Conservation (phyloP, 2,888 invertebrate genomes). For the Ptychoptera albimana region DNA sequence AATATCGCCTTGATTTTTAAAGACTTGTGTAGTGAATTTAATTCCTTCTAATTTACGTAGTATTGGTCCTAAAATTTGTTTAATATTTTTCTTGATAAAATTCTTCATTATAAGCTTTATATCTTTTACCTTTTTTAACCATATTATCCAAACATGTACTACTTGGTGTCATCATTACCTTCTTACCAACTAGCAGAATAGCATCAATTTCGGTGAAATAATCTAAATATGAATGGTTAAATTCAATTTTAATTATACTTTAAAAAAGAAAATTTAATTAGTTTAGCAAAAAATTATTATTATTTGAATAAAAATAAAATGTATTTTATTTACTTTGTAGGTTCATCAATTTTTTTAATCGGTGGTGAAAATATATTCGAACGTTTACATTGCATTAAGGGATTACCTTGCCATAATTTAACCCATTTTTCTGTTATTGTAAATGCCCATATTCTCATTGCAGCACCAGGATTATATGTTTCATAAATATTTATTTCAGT, state of each 20-base stretch:
- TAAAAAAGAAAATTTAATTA: slow-evolving; percentile 14
- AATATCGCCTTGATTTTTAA: slow-evolving; percentile 18
- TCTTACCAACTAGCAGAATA: slow-evolving; percentile 56
- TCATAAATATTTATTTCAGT: slow-evolving; percentile 55
- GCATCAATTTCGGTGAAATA: slow-evolving; percentile 85
- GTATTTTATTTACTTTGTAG: slow-evolving; percentile 34
- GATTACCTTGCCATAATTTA: slow-evolving; percentile 59
- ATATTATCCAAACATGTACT: background rate
- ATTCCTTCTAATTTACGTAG: slow-evolving; percentile 24
- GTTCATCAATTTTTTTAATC: slow-evolving; percentile 38
- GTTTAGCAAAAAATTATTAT: too few species aligned
- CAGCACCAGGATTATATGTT: slow-evolving; percentile 72
- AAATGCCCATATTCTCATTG: slow-evolving; percentile 64
- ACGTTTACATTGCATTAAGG: slow-evolving; percentile 39
- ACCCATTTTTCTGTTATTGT: slow-evolving; percentile 41
- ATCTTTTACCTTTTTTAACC: slow-evolving; percentile 13
- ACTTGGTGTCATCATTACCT: slow-evolving; percentile 14
- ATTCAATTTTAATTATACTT: slow-evolving; percentile 68
- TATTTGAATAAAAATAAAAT: slow-evolving; percentile 1
- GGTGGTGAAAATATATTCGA: slow-evolving; percentile 65
- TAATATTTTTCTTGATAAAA: too few species aligned
- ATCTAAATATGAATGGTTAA: slow-evolving; percentile 62
- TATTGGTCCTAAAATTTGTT: slow-evolving; percentile 25
- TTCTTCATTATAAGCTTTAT: background rate
- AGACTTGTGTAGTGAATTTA: slow-evolving; percentile 23